Evolutionary conservation across 64 coral and sea anemone genomes (phyloP), one percentile per base, ranked within the genome.

Genomic region (Anthopleura sola): DNA sequence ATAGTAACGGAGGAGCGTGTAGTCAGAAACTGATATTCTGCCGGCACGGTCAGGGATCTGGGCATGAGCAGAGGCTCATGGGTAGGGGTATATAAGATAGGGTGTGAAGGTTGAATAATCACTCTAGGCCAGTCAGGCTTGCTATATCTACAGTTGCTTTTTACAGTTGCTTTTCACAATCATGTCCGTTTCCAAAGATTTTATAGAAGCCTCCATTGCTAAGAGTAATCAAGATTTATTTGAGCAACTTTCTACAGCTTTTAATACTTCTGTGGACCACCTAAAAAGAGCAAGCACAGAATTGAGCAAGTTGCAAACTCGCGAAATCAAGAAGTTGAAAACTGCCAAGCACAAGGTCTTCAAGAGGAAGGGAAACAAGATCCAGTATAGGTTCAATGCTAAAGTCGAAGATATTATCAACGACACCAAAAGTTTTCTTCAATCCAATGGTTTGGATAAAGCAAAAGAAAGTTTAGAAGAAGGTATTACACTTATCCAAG

Each of bases 401-500:
- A 56, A 49, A 21, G 40, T 86, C 39, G 14, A 68, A 26, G 69
- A 86, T 24, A 50, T 47, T 37, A 31, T 78, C 7, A 68, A 78
- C 31, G 85, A 86, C 49, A 68, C 85, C 11, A 21, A 19, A 4
- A 24, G n/a, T 32, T 49, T 50, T 5, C 44, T 86, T 7, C 21
- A 86, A 16, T 2, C 28, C 3, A 86, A 76, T 2, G 69, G 24
- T 20, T 7, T 78, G 8, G 40, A 1, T 21, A 78, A 76, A 31
- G 33, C 49, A 3, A 86, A 78, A 23, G 47, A 86, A 77, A 28
- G 60, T 7, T 24, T 77, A 28, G 85, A 86, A 55, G 6, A 36
- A 78, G 85, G 85, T 78, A 86, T 75, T 34, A 49, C 28, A 3
- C 34, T 86, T 23, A 44, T 86, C 11, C n/a, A 86, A 78, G 85